Percentiles rank a stretch among this genome's conserved stretches.
Conservation (phyloP, 2,888 invertebrate genomes). For the Hypercompe scribonia region DNA sequence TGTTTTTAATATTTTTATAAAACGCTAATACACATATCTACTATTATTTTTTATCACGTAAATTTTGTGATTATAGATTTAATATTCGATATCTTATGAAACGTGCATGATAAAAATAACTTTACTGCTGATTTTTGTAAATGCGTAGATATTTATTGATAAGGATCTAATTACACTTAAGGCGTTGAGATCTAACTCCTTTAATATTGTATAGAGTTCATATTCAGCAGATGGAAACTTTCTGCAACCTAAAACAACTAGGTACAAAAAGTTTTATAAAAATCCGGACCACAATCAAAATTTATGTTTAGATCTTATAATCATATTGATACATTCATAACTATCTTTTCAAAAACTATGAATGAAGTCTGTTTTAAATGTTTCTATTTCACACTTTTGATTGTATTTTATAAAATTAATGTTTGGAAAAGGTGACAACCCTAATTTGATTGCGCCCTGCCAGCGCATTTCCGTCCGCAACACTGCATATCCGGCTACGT, state of each 20-base stretch:
- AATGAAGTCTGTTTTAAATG: no score
- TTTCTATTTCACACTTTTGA: no score
- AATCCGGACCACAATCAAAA: not conserved
- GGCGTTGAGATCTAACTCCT: not conserved
- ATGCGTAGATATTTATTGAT: not conserved
- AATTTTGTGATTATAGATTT: no score
- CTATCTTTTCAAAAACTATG: no score
- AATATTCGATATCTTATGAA: not conserved
- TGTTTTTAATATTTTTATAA: not conserved
- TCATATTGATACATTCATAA: not conserved
- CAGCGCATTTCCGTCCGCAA: conserved; percentile 79
- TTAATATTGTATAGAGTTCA: not conserved
- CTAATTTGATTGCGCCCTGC: conserved; percentile 56
- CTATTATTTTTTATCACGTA: not conserved
- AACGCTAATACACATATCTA: not conserved
- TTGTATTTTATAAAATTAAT: not conserved
- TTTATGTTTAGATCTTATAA: not conserved
- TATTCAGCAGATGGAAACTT: not conserved
- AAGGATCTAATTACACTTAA: not conserved
- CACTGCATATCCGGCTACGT: conserved; percentile 70
- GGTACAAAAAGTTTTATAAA: no score
- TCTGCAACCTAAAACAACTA: not conserved
- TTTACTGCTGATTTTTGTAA: not conserved
- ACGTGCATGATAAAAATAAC: not conserved
- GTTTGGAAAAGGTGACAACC: conserved; percentile 27